These are phyloP conservation scores for Laticauda colubrina DNA, from an alignment of 2,113 vertebrate species.

Conservation along the genomic window DNA sequence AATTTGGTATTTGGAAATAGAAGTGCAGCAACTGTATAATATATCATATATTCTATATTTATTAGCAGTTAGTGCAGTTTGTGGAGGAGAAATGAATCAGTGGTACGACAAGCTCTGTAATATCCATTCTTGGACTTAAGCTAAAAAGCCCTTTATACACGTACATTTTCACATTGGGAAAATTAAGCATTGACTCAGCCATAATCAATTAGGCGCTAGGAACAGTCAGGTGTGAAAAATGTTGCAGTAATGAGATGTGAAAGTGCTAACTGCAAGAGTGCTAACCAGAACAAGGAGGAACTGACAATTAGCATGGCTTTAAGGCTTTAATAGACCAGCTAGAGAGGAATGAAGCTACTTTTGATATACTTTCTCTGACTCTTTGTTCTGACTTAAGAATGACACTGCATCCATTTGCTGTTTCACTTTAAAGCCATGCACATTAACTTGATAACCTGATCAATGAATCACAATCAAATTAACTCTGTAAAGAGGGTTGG, in stretches of 20 bases:
- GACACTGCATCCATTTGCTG: not conserved
- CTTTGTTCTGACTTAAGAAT: not conserved
- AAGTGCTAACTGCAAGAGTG: not conserved
- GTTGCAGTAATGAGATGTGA: not conserved
- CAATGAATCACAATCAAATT: not conserved
- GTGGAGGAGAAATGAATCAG: not conserved
- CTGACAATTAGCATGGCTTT: not conserved
- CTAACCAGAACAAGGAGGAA: not conserved
- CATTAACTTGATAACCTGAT: not conserved
- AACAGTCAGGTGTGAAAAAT: not conserved
- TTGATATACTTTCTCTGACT: not conserved
- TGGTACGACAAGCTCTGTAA: not conserved
- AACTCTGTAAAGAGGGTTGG: not conserved
- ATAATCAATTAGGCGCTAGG: not conserved
- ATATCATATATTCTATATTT: not conserved
- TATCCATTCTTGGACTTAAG: not conserved
- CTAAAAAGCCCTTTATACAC: not conserved
- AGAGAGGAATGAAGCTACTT: not conserved
- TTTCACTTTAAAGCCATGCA: not conserved
- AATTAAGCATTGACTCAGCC: not conserved
- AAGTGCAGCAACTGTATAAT: not conserved
- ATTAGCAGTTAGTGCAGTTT: not conserved
- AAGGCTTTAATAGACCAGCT: not conserved
- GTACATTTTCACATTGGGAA: not conserved
- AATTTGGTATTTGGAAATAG: not conserved